Evolutionary conservation across 35 echinoderm and acorn worm species (phyloP), one percentile per base, ranked within the genome.

Genomic region (Apostichopus parvimensis): DNA sequence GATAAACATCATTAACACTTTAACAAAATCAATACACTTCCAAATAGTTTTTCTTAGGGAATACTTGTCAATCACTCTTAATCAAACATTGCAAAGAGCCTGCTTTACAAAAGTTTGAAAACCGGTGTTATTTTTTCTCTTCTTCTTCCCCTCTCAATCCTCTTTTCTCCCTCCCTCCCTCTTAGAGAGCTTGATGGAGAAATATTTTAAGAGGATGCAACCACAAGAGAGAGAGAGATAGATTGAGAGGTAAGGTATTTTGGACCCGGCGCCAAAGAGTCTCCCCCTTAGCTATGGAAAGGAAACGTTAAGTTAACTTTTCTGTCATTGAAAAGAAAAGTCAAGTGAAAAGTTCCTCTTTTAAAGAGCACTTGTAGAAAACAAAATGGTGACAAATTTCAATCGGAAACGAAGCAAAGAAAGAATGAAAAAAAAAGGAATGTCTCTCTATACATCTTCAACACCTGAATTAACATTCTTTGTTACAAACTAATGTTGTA

Each of bases 1-100:
- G 79, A 82, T 82, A 82, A 82, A 82, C 79, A 82, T 82, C 79
- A 56, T 82, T 82, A 82, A 82, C 79, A 82, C 79, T 82, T 82
- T 14, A 18, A 82, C 79, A 12, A 53, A 82, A 82, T 82, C 79
- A 82, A 82, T 82, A 82, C 45, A 82, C 79, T 53, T 53, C 10
- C 79, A 82, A 82, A 25, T 54, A 82, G 7, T 82, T 54, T 54
- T 53, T 54, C 55, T 45, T 45, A 45, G 34, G 34, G n/a, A 57
- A 82, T 82, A 45, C 18, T 82, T 82, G 79, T 82, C 79, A 82
- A 82, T 82, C 79, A 82, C 79, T 82, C 55, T 56, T 56, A 82
- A 82, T 56, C 79, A 82, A 82, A 82, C 79, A 82, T 82, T 55
- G 7, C 34, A 34, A 82, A 82, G 79, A 82, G 79, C 64, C 5